Percentiles rank a stretch among this genome's conserved stretches.
Evolutionary conservation across 1,140 invertebrate species (phyloP).

Genomic region (Bombus superbus): DNA sequence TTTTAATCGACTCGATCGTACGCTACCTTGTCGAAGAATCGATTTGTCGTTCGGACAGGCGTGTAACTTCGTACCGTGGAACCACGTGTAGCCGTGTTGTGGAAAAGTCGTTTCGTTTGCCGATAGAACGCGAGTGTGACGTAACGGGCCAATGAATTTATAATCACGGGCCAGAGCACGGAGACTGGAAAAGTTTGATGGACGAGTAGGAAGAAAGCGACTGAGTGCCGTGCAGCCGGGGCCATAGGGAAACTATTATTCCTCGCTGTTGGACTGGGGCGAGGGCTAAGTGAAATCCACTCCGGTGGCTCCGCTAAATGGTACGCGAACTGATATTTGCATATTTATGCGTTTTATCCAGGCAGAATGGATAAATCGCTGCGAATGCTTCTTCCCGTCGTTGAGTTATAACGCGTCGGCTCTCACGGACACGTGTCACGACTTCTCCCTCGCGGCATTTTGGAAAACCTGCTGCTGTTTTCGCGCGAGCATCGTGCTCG

Average conservation of each 20-base stretch:
- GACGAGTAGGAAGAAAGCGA: conserved; percentile 1
- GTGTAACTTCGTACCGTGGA: background rate
- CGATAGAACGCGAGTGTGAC: background rate
- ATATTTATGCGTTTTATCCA: conserved; percentile 49
- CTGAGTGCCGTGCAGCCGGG: no score
- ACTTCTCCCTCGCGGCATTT: no score
- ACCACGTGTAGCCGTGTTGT: background rate
- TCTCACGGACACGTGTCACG: no score
- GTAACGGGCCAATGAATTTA: conserved; percentile 27
- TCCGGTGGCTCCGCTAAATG: background rate
- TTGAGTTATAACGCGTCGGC: background rate
- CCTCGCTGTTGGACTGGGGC: background rate
- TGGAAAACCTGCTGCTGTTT: no score
- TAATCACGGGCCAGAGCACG: background rate
- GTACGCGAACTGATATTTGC: conserved; percentile 35
- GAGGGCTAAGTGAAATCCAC: conserved; percentile 42
- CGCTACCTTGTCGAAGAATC: no score
- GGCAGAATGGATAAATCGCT: background rate
- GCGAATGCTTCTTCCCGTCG: background rate
- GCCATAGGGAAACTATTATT: conserved; percentile 11
- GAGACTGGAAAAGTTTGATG: conserved; percentile 26
- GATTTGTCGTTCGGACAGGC: background rate
- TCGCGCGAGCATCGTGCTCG: no score
- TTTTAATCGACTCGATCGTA: no score
- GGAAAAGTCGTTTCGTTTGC: background rate